Evolutionary conservation across 2,888 invertebrate genomes (phyloP), one percentile per base, ranked within the genome.

Genomic region (Volucella bombylans): DNA sequence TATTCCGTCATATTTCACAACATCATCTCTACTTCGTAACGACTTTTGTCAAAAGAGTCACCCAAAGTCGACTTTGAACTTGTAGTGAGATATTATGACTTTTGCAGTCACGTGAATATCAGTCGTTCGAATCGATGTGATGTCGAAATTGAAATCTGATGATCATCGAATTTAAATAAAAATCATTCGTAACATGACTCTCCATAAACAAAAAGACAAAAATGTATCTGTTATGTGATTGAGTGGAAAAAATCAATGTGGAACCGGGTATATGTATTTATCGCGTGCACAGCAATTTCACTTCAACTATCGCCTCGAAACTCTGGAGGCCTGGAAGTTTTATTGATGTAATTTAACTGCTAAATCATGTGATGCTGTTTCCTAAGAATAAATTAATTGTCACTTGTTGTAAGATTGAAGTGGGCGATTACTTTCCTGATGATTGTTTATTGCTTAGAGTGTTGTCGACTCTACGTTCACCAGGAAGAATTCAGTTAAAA

Each of bases 61-160:
- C 45, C 18, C 6, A 4, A 15, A 15, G 8, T 39, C 62, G 55
- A 55, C 38, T 39, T 54, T 39, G 39, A 49, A 38, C 39, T 50
- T 64, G 49, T 15, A 50, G 49, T 12, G 50, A 15, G 31, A 31
- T 6, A 31, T 31, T 6, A 31, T 39, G 8, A 49, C 14, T 64
- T 49, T n/a, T 64, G 14, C 18, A 39, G 64, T 64, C 64, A 64
- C 64, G 64, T 64, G 64, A 64, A 15, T 18, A 31, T 31, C 31
- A 31, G 6, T 31, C 31, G 31, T 31, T 31, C 31, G 31, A 31
- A 31, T 31, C 31, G 31, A 31, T 31, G 31, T 43, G 14, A 18
- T 11, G 23, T 52, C 12, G 15, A 31, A n/a, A 15, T 18, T 11
- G 12, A 43, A 41, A 52, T 18, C 52, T 41, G 52, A 23, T 65